Base-by-base conservation (phyloP, 2,888 invertebrate genomes). In the Chironomus riparius region DNA sequence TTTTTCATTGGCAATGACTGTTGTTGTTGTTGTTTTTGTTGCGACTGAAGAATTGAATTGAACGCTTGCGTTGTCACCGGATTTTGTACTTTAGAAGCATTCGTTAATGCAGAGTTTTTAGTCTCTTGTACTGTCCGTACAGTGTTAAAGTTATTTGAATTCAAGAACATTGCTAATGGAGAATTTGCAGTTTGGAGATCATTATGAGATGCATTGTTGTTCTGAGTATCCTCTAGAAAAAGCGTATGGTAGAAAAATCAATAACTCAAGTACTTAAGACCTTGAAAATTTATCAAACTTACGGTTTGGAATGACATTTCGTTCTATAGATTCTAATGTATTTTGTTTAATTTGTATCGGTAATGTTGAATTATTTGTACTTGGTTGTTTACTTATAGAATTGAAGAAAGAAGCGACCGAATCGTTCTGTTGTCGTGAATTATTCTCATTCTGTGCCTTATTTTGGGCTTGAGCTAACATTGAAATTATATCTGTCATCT, bases 131-230 rank as follows among this genome's bases (percentile, higher is more conserved):
- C 13, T 72, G 38, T 28, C 38, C 15, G 6, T 12, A 21, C 18
- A 15, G 6, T 38, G 61, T 72, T 72, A 13, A 86, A 85, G 81
- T 86, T 85, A 15, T 86, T 83, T 78, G 86, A 86, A 81, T 84
- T 86, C 79, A 88, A 80, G 79, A 87, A 87, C 77, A 87, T 83
- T 22, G 87, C 87, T 80, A 88, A 81, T 2, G 88, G 88, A 12
- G 89, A 88, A 3, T 86, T 82, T 1, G 85, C 83, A 38, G 38
- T 38, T 10, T 38, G 38, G 78, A 78, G 68, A 47, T 78, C 78
- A 70, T 62, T 61, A 7, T 56, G 56, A 24, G 21, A 48, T 21
- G 10, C 47, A 48, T 18, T 47, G 28, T 18, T 38, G 15, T 38
- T 47, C 10, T 47, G 47, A 47, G 38, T 28, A 28, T 70, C 47